Evolutionary conservation across 1,140 invertebrate species (phyloP), one percentile per base, ranked within the genome.

Genomic region (Zaprionus capensis): DNA sequence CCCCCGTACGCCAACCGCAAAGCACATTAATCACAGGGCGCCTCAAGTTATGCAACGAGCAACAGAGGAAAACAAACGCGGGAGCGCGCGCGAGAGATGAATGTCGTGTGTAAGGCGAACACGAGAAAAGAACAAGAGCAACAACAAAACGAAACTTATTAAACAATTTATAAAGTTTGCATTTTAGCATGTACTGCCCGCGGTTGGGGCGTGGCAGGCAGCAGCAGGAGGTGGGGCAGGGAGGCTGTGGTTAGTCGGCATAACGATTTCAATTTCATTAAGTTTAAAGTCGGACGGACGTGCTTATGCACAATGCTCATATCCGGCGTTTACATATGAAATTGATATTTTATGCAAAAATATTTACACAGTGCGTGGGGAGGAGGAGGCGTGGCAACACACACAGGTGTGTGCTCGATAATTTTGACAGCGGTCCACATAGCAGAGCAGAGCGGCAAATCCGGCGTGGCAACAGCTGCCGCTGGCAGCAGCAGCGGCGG

Each of bases 291-390:
- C 41, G 58, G 15, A 72, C 58, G 22, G 46, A 73, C 68, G 20
- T 59, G 49, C 81, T 72, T 78, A 81, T 80, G 34, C 46, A 15
- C 34, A 56, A 41, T 68, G 36, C 71, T 78, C 57, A 80, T 85
- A 74, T 65, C 59, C 53, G 78, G 70, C 56, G 44, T 81, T 76
- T 73, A 57, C 76, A 66, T 74, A 70, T 86, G 64, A 91, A 90
- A 82, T 88, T 80, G 78, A 85, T 85, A 91, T 91, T 88, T 88
- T 88, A 91, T 88, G 85, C 82, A 88, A 88, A 88, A 85, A 81
- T 81, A 87, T 78, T 87, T 84, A 75, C 68, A 58, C 55, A 72
- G 31, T 26, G 24, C 15, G 31, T 17, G 36, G 24, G 38, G 15
- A 15, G 22, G 22, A 24, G 5, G 34, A 34, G 14, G 31, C 9